Conservation (phyloP, 2,797 vertebrate species). For the Myotis planiceps region DNA sequence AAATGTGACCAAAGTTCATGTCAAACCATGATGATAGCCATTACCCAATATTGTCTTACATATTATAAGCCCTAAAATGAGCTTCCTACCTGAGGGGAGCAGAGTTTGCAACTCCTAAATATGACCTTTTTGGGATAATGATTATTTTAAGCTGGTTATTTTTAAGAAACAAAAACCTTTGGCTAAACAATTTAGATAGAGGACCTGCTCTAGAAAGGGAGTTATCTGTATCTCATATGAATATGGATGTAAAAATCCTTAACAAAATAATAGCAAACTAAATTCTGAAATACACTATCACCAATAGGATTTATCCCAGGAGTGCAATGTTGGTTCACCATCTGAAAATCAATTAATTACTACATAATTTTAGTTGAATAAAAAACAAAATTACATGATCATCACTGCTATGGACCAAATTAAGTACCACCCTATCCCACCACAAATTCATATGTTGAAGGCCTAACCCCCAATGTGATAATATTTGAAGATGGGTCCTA, state of each 20-base stretch:
- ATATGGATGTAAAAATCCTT: background rate
- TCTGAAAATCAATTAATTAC: background rate
- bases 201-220: background rate
- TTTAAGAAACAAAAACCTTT: background rate
- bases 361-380: background rate
- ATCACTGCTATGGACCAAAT: background rate
- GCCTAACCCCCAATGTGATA: background rate
- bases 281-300: background rate
- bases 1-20: constrained; percentile 32
- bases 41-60: background rate
- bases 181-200: background rate
- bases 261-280: background rate
- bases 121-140: background rate
- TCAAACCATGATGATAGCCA: background rate
- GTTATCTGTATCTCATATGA: background rate
- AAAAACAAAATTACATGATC: background rate
- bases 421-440: background rate
- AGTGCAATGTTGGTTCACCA: background rate
- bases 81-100: background rate
- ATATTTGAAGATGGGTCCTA: background rate
- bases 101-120: background rate
- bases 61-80: background rate
- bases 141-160: background rate
- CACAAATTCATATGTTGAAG: background rate
- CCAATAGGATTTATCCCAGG: background rate